Base-by-base conservation (phyloP, 2,797 vertebrate species). In the Anniella stebbinsi region DNA sequence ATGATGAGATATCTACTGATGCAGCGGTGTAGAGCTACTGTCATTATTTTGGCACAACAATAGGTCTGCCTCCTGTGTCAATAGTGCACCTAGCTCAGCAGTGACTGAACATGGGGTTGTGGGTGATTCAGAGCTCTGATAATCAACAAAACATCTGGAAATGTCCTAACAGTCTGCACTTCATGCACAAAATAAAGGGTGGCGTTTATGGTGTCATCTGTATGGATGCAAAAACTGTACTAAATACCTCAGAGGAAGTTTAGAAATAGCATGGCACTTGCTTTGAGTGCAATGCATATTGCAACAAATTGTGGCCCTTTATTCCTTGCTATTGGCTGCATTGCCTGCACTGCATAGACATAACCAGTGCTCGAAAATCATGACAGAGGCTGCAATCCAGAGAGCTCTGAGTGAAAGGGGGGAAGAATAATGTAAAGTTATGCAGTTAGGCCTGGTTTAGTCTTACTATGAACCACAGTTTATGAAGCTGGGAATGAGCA, bases 341-440 rank as follows among this genome's bases (percentile, higher is more conserved):
- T 96, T 96, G 95, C 96, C 95, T 96, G 93, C 93, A 95, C 94
- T 92, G 91, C 73, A 96, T 78, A 94, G 94, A 96, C 95, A 95
- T 94, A 96, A 96, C 94, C 93, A 93, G 93, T 95, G 94, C 94
- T 96, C 92, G 93, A 92, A 94, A 96, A 97, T 92, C 96, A 96
- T 95, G 95, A 96, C 96, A 95, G 94, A 93, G 94, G 15, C 38
- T 36, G 5, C 80, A 88, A 48, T 28, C 54, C 30, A 48, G 30
- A 88, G 7, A 66, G 38, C 54, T 51, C 11, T 67, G 6, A n/a
- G 38, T 21, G 45, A n/a, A 60, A 63, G 21, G 10, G 21, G 10
- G 15, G 23, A 33, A 11, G 3, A 45, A 38, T 23, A 78, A 38
- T 21, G 60, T 15, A 33, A 11, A 28, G 4, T 25, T 69, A 36